These are phyloP conservation scores for Lepilemur ruficaudatus DNA, from an alignment of 2,797 vertebrate species.

Conservation along the genomic window DNA sequence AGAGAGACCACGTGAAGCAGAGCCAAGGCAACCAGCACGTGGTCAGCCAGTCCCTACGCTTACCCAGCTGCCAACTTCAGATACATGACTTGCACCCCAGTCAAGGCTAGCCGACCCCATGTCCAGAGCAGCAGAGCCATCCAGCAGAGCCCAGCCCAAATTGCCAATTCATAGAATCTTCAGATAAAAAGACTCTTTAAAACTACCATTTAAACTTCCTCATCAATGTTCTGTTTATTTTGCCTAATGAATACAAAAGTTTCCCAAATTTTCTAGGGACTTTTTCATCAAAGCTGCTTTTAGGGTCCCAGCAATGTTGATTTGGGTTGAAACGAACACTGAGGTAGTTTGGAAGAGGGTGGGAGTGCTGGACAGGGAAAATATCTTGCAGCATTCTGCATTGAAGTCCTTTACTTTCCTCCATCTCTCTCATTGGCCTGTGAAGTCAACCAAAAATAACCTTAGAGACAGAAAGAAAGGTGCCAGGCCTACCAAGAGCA, in stretches of 20 bases:
- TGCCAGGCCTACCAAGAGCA: not conserved
- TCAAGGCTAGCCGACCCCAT: not conserved
- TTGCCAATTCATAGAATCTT: not conserved
- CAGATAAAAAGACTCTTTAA: not conserved
- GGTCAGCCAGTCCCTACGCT: not conserved
- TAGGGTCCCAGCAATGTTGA: not conserved
- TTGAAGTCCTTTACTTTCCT: not conserved
- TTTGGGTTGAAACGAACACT: not conserved
- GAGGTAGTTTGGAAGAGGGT: not conserved
- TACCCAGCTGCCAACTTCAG: not conserved
- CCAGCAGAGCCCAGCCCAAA: not conserved
- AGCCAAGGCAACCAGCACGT: not conserved
- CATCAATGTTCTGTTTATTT: not conserved
- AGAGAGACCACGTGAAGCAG: not conserved
- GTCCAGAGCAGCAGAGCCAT: not conserved
- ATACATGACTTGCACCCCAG: not conserved
- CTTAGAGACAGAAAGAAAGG: not conserved
- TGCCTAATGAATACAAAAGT: not conserved
- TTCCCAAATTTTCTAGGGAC: not conserved
- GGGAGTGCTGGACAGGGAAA: not conserved
- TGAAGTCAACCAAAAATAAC: not conserved
- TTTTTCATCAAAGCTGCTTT: not conserved
- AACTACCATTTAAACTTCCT: not conserved
- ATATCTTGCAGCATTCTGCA: not conserved
- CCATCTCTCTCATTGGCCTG: not conserved